Base-by-base conservation (phyloP, 2,888 invertebrate species). In the Drosophila paramelanica region DNA sequence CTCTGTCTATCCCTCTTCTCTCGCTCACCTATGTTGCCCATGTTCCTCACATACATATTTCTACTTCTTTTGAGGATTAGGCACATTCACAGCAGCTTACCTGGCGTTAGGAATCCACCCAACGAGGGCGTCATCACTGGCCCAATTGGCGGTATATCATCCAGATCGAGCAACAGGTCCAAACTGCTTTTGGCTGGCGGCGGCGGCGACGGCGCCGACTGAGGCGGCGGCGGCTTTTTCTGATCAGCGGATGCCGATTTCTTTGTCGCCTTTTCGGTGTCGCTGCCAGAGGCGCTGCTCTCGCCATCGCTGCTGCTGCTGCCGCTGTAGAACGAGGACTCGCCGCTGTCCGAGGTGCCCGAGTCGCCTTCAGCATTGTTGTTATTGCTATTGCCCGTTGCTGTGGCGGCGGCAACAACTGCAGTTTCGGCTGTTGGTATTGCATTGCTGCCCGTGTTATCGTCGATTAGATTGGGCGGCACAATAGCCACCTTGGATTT, bases 161-260 rank as follows among this genome's bases (percentile, higher is more conserved):
- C 97, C 76, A 98, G 93, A 90, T 98, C 98, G 41, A 98, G 91
- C 10, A 98, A 93, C 14, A 98, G 93, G 92, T 98, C 98, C 73
- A 97, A 92, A 92, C 97, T 97, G 5, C 95, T 93, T 90, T 95
- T 93, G 36, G 89, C 92, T 75, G 80, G 13, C 7, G 72, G 52
- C 1, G 36, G 49, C 7, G 51, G 10, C 31, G 36, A 39, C 6
- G 31, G 31, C 10, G 31, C 1, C 10, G 8, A 13, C 14, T n/a
- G 5, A 20, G n/a, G 10, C 14, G 53, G n/a, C 6, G 3, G 38
- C 6, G 45, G 41, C 49, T 69, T 51, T 25, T 56, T 51, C 25
- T 56, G 42, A 2, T 57, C 57, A 46, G 61, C 23, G 13, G 55
- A 10, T 5, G 61, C 4, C 41, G 47, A 23, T 31, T 39, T 8